Conservation (phyloP, 2,888 invertebrate species). For the Diplolepis rosae region DNA sequence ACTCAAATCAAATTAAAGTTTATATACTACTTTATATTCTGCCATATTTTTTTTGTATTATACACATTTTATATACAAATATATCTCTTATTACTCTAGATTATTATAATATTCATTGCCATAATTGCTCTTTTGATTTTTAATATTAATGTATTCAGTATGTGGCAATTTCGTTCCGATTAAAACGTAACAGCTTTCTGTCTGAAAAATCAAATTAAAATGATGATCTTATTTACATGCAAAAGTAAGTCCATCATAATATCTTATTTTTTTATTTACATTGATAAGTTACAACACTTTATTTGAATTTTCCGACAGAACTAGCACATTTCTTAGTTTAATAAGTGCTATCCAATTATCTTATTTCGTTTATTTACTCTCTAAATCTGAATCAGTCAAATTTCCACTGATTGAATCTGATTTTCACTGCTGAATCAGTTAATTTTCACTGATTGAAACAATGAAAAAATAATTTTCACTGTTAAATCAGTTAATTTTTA, state of each 20-base stretch:
- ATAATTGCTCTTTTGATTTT: not conserved
- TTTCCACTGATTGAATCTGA: too few species aligned
- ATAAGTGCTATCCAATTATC: not conserved
- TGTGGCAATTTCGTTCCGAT: conserved; percentile 22
- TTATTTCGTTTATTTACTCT: not conserved
- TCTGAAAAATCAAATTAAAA: not conserved
- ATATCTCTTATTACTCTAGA: not conserved
- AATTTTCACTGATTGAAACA: too few species aligned
- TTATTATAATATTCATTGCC: not conserved
- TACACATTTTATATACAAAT: not conserved
- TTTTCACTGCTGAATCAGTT: too few species aligned
- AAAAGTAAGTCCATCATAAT: not conserved
- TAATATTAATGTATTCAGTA: not conserved
- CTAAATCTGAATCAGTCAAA: too few species aligned
- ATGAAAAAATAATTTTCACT: too few species aligned
- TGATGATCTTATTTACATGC: not conserved
- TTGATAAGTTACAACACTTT: not conserved
- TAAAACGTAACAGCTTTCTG: conserved; percentile 21
- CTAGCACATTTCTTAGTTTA: not conserved
- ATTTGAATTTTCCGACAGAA: not conserved
- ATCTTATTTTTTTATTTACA: not conserved
- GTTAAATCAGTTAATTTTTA: too few species aligned
- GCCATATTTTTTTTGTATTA: conserved; percentile 1
- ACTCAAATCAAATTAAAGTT: not conserved
- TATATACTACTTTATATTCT: not conserved